Evolutionary conservation across 2,797 vertebrate genomes (phyloP), one percentile per base, ranked within the genome.

Genomic region (Chaenodraco wilsoni): DNA sequence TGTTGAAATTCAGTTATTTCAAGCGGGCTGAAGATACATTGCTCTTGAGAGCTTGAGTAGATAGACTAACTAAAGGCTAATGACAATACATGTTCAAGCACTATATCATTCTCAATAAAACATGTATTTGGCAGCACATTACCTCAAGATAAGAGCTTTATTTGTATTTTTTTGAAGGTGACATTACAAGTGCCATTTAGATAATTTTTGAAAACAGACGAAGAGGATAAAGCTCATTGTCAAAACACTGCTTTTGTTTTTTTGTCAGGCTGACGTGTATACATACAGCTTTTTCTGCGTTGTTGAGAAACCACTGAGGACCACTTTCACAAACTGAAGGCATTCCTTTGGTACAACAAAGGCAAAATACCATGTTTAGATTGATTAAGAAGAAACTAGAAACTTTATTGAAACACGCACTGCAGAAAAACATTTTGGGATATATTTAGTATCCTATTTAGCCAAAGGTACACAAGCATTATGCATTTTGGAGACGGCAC

Each of bases 331-430:
- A 90, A 89, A 87, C 80, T 81, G 88, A 88, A 87, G 79, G 79
- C 81, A 84, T 90, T 91, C 87, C 85, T 92, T 90, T 93, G 84
- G 90, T 82, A 94, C 88, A 90, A 95, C 92, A 93, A 94, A 94
- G 88, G 91, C 89, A 93, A 92, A 94, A 93, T 93, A 95, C 91
- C 93, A 94, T 77, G 80, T 94, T 95, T 90, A 92, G 84, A 86
- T 88, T 78, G 89, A 91, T 93, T 94, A 91, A 92, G 93, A 92
- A 89, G 90, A 92, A 92, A 93, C 92, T 93, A 94, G 76, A 90
- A 91, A 93, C 94, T 95, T 95, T 95, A 95, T 95, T 95, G 91
- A 94, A 93, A 94, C 92, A 93, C 92, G 93, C 85, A 92, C 91
- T 90, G 91, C 92, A 95, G 91, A 91, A 93, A 93, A 88, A 95